Base-by-base conservation (phyloP, 2,113 vertebrate genomes). In the Chloroceryle aenea region DNA sequence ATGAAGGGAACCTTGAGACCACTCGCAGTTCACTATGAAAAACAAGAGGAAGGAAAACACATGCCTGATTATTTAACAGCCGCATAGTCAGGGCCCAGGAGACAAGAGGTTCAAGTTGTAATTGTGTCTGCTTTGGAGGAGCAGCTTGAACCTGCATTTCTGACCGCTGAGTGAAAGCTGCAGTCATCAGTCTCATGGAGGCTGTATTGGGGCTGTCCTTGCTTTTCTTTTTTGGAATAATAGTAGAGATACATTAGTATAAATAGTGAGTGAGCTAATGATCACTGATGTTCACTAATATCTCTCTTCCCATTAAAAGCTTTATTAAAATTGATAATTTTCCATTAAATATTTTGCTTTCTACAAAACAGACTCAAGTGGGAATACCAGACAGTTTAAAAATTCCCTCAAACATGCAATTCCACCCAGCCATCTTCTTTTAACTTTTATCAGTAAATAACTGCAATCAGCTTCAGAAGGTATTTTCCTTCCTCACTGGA, bases 81-180 rank as follows among this genome's bases (percentile, higher is more conserved):
- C 4, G 0, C 1, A 4, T 36, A 66, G 80, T 36, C 80, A 89
- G 76, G 25, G 14, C 76, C 45, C 89, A 34, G 89, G 91, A 75
- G 81, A 82, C 45, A 56, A 85, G 87, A 89, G 84, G 73, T 89
- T 84, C 73, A 87, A 69, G 38, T 18, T 81, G 76, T 42, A n/a
- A 50, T 42, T 81, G 68, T 26, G 32, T 34, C 45, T 89, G 87
- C 47, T 81, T 67, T 67, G 29, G 15, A 93, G 91, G 25, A 76
- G 84, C 85, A 71, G 56, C 80, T 87, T 50, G 38, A 81, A 59
- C 50, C 47, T 74, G 68, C 26, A 13, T 64, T 92, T 74, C 55
- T 91, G 87, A 91, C 87, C 91, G 77, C 64, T 45, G 50, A 27
- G 42, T 74, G 76, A 92, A 87, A 91, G 91, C 67, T 89, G 64